phyloP scores from a whole-genome alignment of 1,140 invertebrate species.

The Phenacoccus solenopsis region DNA sequence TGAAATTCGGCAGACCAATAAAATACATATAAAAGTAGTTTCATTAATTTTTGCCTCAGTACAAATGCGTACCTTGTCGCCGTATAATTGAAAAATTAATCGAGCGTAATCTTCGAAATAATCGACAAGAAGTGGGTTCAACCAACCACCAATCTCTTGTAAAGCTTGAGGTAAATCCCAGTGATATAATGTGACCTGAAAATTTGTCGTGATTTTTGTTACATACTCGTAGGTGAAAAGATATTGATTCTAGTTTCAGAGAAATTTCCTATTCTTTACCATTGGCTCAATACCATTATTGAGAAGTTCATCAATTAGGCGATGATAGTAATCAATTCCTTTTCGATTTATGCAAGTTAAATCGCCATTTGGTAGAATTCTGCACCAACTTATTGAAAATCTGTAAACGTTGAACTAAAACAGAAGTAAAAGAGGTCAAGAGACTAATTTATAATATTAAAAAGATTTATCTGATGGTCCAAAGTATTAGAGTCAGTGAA shows the following conservation, averaged over 20 bases:
- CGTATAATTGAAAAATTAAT: conserved; percentile 39
- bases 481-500: conserved; percentile 24
- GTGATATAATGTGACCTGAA: conserved; percentile 38
- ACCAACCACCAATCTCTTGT: conserved; percentile 47
- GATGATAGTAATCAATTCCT: conserved; percentile 51
- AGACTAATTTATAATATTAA: not conserved
- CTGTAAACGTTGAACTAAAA: conserved; percentile 42
- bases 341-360: conserved; percentile 42
- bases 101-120: conserved; percentile 41
- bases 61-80: conserved; percentile 34
- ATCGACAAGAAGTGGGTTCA: conserved; percentile 41
- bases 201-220: no score
- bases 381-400: conserved; percentile 55
- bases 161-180: conserved; percentile 40
- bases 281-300: conserved; percentile 39
- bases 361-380: conserved; percentile 48
- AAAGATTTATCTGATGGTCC: not conserved
- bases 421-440: conserved; percentile 32
- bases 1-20: no score
- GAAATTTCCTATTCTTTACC: conserved; percentile 32
- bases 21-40: no score
- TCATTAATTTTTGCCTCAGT: not conserved
- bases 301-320: conserved; percentile 45
- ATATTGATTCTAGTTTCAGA: no score
- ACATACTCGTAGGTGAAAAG: no score